A percentile compares a stretch with the other conserved stretches of the same genome.
Conservation (phyloP, 2,797 vertebrate genomes). For the Fistularia commersonii region DNA sequence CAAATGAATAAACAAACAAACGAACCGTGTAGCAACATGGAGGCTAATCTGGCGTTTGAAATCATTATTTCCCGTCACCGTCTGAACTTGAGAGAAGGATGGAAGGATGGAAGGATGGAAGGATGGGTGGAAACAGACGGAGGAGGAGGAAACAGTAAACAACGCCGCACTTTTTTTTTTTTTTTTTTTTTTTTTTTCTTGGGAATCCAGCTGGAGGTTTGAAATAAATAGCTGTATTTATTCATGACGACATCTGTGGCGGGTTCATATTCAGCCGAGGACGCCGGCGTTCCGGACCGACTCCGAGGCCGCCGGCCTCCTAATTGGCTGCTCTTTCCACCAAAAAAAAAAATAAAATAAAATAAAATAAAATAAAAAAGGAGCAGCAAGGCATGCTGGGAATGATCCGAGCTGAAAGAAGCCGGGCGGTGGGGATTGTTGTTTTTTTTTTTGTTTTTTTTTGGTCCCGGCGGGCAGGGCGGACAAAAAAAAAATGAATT, state of each 20-base stretch:
- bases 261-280: conserved; percentile 41
- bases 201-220: conserved; percentile 4
- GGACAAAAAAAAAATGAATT: too few relatives aligned
- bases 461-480: too few relatives aligned
- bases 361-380: conserved; percentile 16
- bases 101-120: not conserved
- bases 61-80: not conserved
- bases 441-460: too few relatives aligned
- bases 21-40: too few relatives aligned
- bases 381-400: too few relatives aligned
- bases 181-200: too few relatives aligned
- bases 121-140: not conserved
- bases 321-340: conserved; percentile 63
- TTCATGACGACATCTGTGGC: conserved; percentile 45
- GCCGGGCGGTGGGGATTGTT: too few relatives aligned
- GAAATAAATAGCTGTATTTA: conserved; percentile 44
- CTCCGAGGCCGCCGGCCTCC: conserved; percentile 14
- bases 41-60: too few relatives aligned
- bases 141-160: conserved; percentile 14
- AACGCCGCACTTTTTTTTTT: not conserved
- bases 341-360: conserved; percentile 9
- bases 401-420: too few relatives aligned
- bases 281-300: conserved; percentile 13
- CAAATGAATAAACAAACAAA: too few relatives aligned
- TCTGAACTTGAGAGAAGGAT: conserved; percentile 2